Conservation (phyloP, 2,888 invertebrate genomes). For the Acanthosepion pharaonis region DNA sequence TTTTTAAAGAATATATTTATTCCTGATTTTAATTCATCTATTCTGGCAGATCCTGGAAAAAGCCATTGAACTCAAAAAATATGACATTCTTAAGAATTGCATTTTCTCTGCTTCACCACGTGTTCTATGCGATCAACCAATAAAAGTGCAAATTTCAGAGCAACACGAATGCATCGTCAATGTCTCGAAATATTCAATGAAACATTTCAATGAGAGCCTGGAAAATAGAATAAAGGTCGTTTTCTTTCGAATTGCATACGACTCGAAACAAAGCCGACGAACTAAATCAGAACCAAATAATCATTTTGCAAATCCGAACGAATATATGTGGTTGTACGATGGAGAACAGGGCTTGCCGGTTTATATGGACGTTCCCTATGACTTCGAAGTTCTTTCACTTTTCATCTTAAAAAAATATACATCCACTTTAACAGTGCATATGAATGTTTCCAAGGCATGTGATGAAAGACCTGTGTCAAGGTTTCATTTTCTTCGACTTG, state of each 20-base stretch:
- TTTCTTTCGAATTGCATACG: background rate
- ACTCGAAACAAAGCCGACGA: background rate
- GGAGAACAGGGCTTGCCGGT: background rate
- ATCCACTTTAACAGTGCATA: background rate
- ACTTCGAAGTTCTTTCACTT: background rate
- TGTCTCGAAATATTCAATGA: background rate
- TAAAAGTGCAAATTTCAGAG: background rate
- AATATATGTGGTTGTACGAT: constrained; percentile 24
- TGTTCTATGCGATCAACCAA: background rate
- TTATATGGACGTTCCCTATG: background rate
- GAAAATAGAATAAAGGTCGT: background rate
- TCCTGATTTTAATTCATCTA: no score
- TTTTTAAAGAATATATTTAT: no score
- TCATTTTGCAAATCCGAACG: constrained; percentile 36
- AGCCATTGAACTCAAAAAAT: no score
- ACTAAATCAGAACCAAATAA: background rate
- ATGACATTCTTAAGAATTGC: no score
- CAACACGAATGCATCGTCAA: background rate
- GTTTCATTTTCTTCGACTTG: no score
- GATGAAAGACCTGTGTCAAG: no score
- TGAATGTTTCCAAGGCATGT: background rate
- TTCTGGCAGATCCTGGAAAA: no score
- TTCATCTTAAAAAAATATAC: background rate
- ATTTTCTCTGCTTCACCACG: background rate
- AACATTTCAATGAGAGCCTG: background rate